Evolutionary conservation across 1,140 invertebrate genomes (phyloP), one percentile per base, ranked within the genome.

Genomic region (Ruditapes philippinarum): DNA sequence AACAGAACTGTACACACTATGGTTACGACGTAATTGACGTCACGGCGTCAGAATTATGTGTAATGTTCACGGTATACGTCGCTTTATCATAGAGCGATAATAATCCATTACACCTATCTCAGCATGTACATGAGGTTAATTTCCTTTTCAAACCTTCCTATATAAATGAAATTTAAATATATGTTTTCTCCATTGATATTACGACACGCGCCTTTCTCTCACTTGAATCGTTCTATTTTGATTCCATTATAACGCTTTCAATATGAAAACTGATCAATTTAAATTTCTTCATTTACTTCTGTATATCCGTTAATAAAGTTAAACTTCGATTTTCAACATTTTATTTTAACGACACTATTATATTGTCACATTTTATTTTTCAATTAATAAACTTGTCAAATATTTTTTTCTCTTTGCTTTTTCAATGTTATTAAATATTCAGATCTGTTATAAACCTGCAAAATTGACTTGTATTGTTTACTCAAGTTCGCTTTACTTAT

Each of bases 381-480:
- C 65, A 38, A 70, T 38, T 70, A 62, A 70, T 70, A 70, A 31
- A 70, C 65, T 40, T 70, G 65, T 70, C 65, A 70, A 70, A n/a
- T n/a, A n/a, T n/a, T 28, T 38, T 25, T 36, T 70, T 17, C 28
- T 25, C 12, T 25, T 28, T 9, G 14, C 33, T 17, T 9, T 70
- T 19, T 70, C 12, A 1, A 1, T 70, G 28, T 70, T 38, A 70
- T 70, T 70, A 70, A 70, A 70, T 70, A 70, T 70, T 70, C 38
- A 28, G n/a, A 22, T 70, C 65, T 70, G 5, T n/a, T 65, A 31
- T 70, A 70, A 70, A 40, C 33, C 65, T 36, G 36, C 9, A 33
- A 70, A 70, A 70, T 70, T 70, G 33, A 70, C 31, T 70, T 70
- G 31, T 70, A 70, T 70, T 70, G 65, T 70, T 70, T 70, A 17